These are phyloP conservation scores for Apodemia mormo DNA, from an alignment of 2,888 invertebrate species.

Conservation along the genomic window DNA sequence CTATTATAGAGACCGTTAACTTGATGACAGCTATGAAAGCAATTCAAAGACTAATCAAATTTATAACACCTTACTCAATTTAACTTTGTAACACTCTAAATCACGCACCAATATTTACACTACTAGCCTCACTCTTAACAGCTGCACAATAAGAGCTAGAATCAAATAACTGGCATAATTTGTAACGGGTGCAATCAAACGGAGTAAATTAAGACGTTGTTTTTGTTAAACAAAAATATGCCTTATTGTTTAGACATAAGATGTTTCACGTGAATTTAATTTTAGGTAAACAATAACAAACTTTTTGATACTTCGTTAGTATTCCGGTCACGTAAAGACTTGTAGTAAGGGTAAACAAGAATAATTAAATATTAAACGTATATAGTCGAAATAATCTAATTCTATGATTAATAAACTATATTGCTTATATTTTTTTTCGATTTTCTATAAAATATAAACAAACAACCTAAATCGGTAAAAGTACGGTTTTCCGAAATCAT, in stretches of 20 bases:
- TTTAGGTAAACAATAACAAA: slow-evolving; percentile 28
- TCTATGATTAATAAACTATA: no score
- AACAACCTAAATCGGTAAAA: no score
- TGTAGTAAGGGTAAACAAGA: slow-evolving; percentile 39
- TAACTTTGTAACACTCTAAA: slow-evolving; percentile 32
- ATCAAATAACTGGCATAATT: slow-evolving; percentile 4
- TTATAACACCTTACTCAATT: slow-evolving; percentile 36
- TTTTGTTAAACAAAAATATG: slow-evolving; percentile 25
- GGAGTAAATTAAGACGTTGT: slow-evolving; percentile 30
- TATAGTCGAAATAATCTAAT: no score
- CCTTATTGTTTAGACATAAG: slow-evolving; percentile 23
- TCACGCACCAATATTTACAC: slow-evolving; percentile 15
- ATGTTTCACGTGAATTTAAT: slow-evolving; percentile 21
- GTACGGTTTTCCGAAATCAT: no score
- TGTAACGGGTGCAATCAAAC: slow-evolving; percentile 29
- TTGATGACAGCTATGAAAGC: slow-evolving; percentile 31
- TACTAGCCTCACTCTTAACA: slow-evolving; percentile 6
- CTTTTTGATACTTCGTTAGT: slow-evolving; percentile 41
- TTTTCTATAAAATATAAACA: no score
- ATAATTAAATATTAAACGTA: neutral
- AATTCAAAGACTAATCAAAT: slow-evolving; percentile 37
- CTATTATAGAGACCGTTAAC: slow-evolving; percentile 27
- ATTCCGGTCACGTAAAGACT: slow-evolving; percentile 39
- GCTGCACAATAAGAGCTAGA: slow-evolving; percentile 8
- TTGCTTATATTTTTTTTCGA: no score